Evolutionary conservation across 2,797 vertebrate genomes (phyloP), one percentile per base, ranked within the genome.

Genomic region (Takifugu ocellatus): DNA sequence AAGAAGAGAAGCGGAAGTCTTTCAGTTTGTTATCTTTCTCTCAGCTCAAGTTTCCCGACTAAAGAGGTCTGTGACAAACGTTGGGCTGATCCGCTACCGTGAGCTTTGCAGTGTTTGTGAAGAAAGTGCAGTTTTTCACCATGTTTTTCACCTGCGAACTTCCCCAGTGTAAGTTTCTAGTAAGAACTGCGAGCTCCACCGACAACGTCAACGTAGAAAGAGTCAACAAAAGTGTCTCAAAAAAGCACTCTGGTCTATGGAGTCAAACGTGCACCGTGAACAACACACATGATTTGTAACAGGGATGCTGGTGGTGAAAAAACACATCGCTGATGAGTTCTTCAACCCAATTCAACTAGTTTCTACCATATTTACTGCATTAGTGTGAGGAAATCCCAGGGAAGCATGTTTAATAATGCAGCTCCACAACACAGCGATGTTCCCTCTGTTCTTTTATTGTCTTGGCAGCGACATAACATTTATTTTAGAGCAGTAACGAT

Each of bases 1-100:
- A 89, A 89, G 81, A 51, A 66, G 81, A 88, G 85, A 83, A 68
- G 82, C 74, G 68, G 84, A 86, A 83, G 79, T 79, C 68, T 63
- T 76, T 33, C 33, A 54, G 57, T 70, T 84, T 72, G 74, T 79
- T 72, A 75, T 77, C 61, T 57, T 61, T 51, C 58, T 56, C 51
- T 5, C 1, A 46, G 61, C 66, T 84, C 56, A 25, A 50, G 63
- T 85, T 81, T 77, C 74, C 39, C 53, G 27, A 49, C 68, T 52
- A 70, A 59, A 75, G 66, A 59, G 15, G 46, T 17, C 61, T 7
- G 53, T 56, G 69, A 80, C 65, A 70, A 73, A 77, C 47, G 27
- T 70, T 65, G 36, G 39, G 26, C 49, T 57, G 51, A 68, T 68
- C 17, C 10, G 2, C 3, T 1, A 21, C 65, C 36, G 31, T 68